These are phyloP conservation scores for Cynodonichthys magdalenae DNA, from an alignment of 2,797 vertebrate genomes.

Conservation along the genomic window DNA sequence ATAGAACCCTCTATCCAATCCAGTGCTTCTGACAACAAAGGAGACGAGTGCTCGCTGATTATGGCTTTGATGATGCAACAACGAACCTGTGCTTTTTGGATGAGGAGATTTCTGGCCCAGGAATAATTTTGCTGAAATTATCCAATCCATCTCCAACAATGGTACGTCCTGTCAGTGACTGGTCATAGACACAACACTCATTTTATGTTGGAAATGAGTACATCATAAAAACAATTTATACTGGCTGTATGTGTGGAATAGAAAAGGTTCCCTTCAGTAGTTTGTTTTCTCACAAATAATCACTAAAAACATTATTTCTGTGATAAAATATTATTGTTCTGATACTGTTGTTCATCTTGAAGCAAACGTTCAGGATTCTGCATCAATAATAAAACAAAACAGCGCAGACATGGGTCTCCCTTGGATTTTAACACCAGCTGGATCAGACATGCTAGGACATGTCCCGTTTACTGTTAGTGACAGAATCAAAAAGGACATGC, in stretches of 20 bases:
- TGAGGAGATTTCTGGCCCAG: conserved; percentile 59
- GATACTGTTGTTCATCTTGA: conserved; percentile 61
- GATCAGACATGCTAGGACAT: conserved; percentile 69
- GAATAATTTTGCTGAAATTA: conserved; percentile 63
- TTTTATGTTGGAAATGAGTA: conserved; percentile 28
- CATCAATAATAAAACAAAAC: conserved; percentile 54
- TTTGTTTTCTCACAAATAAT: conserved; percentile 31
- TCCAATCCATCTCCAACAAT: conserved; percentile 62
- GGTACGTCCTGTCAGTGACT: conserved; percentile 32
- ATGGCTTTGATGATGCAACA: conserved; percentile 67
- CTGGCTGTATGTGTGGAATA: conserved; percentile 21
- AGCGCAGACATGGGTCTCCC: conserved; percentile 57
- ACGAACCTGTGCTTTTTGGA: conserved; percentile 54
- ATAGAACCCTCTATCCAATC: conserved; percentile 69
- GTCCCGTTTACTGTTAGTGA: conserved; percentile 80
- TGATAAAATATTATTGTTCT: conserved; percentile 48
- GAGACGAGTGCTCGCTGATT: conserved; percentile 62
- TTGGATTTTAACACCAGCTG: conserved; percentile 69
- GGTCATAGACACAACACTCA: conserved; percentile 31
- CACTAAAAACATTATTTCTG: conserved; percentile 40
- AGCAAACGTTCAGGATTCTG: conserved; percentile 32
- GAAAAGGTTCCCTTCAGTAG: neutral
- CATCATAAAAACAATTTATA: conserved; percentile 26
- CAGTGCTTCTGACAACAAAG: conserved; percentile 64
- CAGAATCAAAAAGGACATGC: conserved; percentile 78